Conservation (phyloP, 1,140 invertebrate genomes). For the Polypedilum pembai region DNA sequence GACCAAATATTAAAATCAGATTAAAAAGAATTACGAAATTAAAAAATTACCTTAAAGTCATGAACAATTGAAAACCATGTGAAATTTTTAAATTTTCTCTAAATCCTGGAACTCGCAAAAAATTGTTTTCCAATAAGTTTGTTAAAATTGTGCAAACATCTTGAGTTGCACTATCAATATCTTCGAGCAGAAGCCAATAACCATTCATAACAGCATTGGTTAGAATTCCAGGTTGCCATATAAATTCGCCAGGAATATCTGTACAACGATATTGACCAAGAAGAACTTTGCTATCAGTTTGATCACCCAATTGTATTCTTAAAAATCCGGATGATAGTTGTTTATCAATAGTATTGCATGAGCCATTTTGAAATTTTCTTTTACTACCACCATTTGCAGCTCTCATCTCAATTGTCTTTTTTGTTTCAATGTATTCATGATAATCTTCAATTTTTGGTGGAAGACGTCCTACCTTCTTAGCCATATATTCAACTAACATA, state of each 20-base stretch:
- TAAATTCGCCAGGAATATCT: constrained; percentile 92
- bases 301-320: constrained; percentile 86
- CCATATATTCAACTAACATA: constrained; percentile 79
- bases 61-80: constrained; percentile 84
- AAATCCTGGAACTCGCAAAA: constrained; percentile 79
- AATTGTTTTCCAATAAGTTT: constrained; percentile 74
- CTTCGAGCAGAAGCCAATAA: constrained; percentile 91
- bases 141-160: constrained; percentile 86
- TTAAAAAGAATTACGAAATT: constrained; percentile 27
- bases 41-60: constrained; percentile 66
- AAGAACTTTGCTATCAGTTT: constrained; percentile 94
- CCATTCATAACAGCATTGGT: constrained; percentile 81
- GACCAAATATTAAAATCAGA: constrained; percentile 31
- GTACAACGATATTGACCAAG: constrained; percentile 93
- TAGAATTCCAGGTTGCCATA: constrained; percentile 89
- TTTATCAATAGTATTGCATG: background rate
- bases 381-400: constrained; percentile 32
- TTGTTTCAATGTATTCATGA: constrained; percentile 32
- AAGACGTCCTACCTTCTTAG: constrained; percentile 63
- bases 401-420: constrained; percentile 29
- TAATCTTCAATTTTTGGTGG: constrained; percentile 36
- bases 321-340: constrained; percentile 42
- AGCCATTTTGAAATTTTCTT: constrained; percentile 29
- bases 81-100: constrained; percentile 68
- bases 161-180: constrained; percentile 86